Base-by-base conservation (phyloP, 2,797 vertebrate genomes). In the Spinibarbus caldwelli region DNA sequence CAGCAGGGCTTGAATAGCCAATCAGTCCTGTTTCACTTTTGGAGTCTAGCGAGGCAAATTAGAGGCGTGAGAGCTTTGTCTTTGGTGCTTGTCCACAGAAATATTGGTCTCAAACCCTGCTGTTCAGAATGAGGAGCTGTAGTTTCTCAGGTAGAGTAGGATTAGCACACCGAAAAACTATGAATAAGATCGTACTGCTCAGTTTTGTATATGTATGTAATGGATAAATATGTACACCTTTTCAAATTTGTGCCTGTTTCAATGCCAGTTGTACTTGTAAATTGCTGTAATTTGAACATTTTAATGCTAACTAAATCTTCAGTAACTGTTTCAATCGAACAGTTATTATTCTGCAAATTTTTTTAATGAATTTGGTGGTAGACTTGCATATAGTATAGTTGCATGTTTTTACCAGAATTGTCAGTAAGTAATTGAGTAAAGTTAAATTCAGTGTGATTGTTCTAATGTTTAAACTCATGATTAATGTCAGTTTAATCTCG, bases 61-160 rank as follows among this genome's bases (percentile, higher is more conserved):
- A 72, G 70, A 59, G 15, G 31, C 71, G n/a, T n/a, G n/a, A n/a
- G 59, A 43, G 31, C 52, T 73, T 84, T 34, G 38, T 80, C 38
- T 45, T 43, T 87, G 87, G 9, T 67, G 87, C 87, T 88, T 89
- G 89, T 89, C 87, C 86, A 89, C 89, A 87, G 89, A 85, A 71
- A 83, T 73, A 86, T 90, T 82, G 80, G 80, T 72, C 26, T 90
- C 64, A 89, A 54, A 82, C 93, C 91, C 86, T 92, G 92, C 94
- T 93, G 93, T 95, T 94, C 94, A 94, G 93, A 93, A 92, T 94
- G 91, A 71, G 90, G 91, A 91, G 82, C 90, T 89, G 89, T 87
- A 82, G 91, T 87, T 88, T 85, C 59, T 83, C 66, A 80, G n/a
- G n/a, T n/a, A n/a, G 86, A 72, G 43, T 78, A 84, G 88, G 81